phyloP scores from a whole-genome alignment of 2,797 vertebrate genomes.

The Phoebastria nigripes region DNA sequence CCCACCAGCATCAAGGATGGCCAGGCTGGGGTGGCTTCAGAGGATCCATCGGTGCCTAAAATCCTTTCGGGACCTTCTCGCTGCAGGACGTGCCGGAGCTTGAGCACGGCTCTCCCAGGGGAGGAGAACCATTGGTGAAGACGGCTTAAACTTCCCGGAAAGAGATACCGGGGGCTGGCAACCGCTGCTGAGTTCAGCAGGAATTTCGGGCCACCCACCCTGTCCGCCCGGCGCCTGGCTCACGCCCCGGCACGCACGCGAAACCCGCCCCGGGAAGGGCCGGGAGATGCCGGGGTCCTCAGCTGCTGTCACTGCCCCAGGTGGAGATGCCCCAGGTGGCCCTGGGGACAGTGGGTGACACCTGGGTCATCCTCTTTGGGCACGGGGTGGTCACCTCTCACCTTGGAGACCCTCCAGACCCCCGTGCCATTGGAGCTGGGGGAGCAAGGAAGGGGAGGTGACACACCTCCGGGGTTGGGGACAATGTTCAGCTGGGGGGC shows the following conservation, averaged over 20 bases:
- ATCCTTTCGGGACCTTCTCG: rapidly evolving
- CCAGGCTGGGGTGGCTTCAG: not conserved
- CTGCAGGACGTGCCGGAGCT: not conserved
- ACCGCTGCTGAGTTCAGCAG: not conserved
- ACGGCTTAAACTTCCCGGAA: not conserved
- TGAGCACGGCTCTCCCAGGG: not conserved
- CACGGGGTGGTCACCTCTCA: not conserved
- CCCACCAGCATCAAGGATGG: rapidly evolving
- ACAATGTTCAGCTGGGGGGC: not conserved
- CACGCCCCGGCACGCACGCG: not conserved
- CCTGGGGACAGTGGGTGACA: not conserved
- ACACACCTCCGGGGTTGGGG: rapidly evolving
- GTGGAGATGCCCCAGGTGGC: not conserved
- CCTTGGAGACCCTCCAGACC: not conserved
- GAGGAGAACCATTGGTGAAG: not conserved
- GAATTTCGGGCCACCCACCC: not conserved
- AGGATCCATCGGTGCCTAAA: not conserved
- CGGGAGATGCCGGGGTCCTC: not conserved
- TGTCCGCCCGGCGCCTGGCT: not conserved
- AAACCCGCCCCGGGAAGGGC: not conserved
- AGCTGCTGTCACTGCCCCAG: rapidly evolving
- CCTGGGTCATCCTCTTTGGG: not conserved
- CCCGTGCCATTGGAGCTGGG: rapidly evolving
- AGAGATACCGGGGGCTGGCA: rapidly evolving
- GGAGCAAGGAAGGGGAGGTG: not conserved